phyloP scores from a whole-genome alignment of 1,140 invertebrate genomes.

The Magallana gigas region DNA sequence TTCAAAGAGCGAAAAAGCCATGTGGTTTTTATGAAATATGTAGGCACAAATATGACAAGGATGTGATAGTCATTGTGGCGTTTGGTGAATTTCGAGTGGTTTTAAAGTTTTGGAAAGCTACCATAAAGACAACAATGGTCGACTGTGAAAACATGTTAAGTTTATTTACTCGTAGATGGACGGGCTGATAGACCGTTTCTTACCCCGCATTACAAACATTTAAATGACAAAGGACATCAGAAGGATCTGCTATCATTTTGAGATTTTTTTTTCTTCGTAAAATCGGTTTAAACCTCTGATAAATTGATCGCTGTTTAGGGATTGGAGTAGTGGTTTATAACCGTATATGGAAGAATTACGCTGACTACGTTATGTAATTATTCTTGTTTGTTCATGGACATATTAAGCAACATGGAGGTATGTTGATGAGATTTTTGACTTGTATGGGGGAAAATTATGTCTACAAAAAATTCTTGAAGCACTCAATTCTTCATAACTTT shows the following conservation, averaged over 20 bases:
- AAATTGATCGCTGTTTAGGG: not conserved
- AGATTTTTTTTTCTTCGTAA: conserved; percentile 15
- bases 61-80: not conserved
- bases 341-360: not conserved
- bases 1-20: not conserved
- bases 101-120: conserved; percentile 21
- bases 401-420: conserved; percentile 19
- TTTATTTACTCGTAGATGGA: conserved; percentile 27
- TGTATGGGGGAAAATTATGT: no score
- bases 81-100: not conserved
- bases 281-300: conserved; percentile 29
- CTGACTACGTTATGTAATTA: conserved; percentile 7
- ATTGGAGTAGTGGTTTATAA: not conserved
- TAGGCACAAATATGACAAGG: not conserved
- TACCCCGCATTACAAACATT: not conserved
- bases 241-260: conserved; percentile 20
- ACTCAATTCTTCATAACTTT: no score
- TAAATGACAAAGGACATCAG: conserved; percentile 1
- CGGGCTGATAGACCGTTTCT: not conserved
- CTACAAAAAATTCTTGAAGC: no score
- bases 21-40: not conserved
- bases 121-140: conserved; percentile 8
- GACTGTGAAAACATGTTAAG: conserved; percentile 15
- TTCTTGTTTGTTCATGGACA: not conserved
- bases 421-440: not conserved